Conservation (phyloP, 2,113 vertebrate genomes). For the Pheucticus melanocephalus region DNA sequence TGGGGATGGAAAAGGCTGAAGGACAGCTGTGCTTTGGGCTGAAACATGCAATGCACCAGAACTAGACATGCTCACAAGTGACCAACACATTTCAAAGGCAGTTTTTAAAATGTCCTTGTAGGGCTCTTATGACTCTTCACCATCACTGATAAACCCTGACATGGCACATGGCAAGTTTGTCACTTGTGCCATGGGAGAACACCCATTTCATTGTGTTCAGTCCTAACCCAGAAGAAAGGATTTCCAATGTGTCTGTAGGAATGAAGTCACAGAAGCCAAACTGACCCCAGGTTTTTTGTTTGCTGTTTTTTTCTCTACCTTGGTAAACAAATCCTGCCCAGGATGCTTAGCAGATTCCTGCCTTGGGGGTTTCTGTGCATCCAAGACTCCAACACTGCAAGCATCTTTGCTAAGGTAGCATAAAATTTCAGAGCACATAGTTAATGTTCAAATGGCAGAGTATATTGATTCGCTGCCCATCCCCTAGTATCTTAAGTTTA, state of each 20-base stretch:
- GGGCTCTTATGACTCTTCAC: no score
- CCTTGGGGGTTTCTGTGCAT: background rate
- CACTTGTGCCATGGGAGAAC: accelerated
- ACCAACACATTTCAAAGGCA: background rate
- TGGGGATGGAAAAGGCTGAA: background rate
- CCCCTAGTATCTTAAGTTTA: constrained; percentile 83
- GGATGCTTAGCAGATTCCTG: background rate
- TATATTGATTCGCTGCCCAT: constrained; percentile 79
- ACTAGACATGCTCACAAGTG: accelerated
- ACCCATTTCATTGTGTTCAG: background rate
- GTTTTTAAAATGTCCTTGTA: background rate
- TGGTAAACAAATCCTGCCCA: background rate
- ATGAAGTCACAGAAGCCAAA: background rate
- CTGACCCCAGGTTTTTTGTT: background rate
- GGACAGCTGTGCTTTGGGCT: background rate
- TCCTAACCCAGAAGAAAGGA: background rate
- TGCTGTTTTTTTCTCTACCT: background rate
- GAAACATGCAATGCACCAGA: accelerated
- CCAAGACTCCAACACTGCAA: constrained; percentile 34
- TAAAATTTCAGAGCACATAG: constrained; percentile 79
- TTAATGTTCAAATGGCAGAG: constrained; percentile 76
- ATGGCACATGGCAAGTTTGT: background rate
- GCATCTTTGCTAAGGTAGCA: constrained; percentile 58
- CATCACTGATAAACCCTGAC: background rate
- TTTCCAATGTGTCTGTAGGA: background rate